Evolutionary conservation across 2,113 vertebrate species (phyloP).

Genomic region (Notarius lentiginosus): DNA sequence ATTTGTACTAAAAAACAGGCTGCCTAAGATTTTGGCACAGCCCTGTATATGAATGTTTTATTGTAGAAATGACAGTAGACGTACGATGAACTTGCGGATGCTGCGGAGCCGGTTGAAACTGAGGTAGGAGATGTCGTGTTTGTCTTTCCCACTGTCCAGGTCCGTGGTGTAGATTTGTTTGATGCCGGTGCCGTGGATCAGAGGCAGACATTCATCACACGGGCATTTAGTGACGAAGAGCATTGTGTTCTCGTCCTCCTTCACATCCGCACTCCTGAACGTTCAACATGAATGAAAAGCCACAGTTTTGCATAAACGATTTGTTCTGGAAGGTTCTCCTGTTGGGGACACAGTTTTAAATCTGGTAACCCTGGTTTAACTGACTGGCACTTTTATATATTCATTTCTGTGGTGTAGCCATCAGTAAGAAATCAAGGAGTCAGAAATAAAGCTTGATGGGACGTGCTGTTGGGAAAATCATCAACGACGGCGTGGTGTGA

Average conservation of each 20-base stretch:
- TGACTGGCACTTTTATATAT: too few species aligned
- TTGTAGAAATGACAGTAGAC: conserved; percentile 41
- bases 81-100: conserved; percentile 86
- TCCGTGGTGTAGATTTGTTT: conserved; percentile 91
- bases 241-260: conserved; percentile 82
- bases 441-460: too few species aligned
- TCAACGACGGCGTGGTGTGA: too few species aligned
- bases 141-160: conserved; percentile 86
- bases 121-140: conserved; percentile 93
- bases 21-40: too few species aligned
- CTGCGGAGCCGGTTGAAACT: conserved; percentile 79
- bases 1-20: too few species aligned
- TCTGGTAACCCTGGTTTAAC: too few species aligned
- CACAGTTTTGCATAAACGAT: background rate
- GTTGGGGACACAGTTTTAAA: background rate
- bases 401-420: too few species aligned
- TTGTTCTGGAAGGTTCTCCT: background rate
- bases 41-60: background rate
- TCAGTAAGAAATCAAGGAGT: too few species aligned
- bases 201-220: conserved; percentile 91
- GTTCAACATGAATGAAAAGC: background rate
- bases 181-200: conserved; percentile 89
- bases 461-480: too few species aligned
- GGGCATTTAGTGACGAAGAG: conserved; percentile 95
- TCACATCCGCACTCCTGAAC: conserved; percentile 83